Evolutionary conservation across 2,888 invertebrate genomes (phyloP).

Genomic region (Apamea monoglypha): DNA sequence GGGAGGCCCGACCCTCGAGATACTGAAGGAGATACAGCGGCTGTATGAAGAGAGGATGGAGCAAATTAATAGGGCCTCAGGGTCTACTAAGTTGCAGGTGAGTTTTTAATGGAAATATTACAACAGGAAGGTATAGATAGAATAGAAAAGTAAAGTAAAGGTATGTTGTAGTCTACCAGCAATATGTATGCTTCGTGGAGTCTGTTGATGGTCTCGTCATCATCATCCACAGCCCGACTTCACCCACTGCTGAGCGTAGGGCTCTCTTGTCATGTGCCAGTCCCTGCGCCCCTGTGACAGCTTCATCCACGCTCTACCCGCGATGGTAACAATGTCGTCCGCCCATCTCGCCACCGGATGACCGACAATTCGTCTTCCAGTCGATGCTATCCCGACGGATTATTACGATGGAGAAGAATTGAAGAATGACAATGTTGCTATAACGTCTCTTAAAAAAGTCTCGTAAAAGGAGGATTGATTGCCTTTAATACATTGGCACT

Average conservation of each 20-base stretch:
- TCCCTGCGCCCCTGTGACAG: too few relatives aligned
- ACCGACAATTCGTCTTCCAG: too few relatives aligned
- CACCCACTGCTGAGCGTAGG: too few relatives aligned
- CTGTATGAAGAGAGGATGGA: slow-evolving; percentile 91
- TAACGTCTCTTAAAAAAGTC: too few relatives aligned
- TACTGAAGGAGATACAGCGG: slow-evolving; percentile 91
- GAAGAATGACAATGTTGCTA: not conserved
- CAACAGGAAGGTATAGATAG: not conserved
- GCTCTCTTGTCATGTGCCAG: too few relatives aligned
- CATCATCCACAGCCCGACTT: too few relatives aligned
- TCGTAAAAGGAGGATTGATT: not conserved
- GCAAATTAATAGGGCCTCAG: slow-evolving; percentile 88
- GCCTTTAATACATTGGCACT: not conserved
- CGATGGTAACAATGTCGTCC: too few relatives aligned
- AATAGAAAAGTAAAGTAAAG: not conserved
- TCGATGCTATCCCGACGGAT: not conserved
- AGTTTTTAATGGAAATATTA: not conserved
- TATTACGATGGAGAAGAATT: not conserved
- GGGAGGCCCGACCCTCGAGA: slow-evolving; percentile 80
- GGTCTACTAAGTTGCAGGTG: slow-evolving; percentile 77
- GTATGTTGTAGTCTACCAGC: not conserved
- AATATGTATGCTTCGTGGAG: not conserved
- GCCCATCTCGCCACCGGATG: too few relatives aligned
- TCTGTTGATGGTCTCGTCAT: not conserved
- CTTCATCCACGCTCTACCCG: too few relatives aligned